Percentiles rank a stretch among this genome's conserved stretches.
Evolutionary conservation across 2,797 vertebrate genomes (phyloP).

Genomic region (Smutsia temminckii): DNA sequence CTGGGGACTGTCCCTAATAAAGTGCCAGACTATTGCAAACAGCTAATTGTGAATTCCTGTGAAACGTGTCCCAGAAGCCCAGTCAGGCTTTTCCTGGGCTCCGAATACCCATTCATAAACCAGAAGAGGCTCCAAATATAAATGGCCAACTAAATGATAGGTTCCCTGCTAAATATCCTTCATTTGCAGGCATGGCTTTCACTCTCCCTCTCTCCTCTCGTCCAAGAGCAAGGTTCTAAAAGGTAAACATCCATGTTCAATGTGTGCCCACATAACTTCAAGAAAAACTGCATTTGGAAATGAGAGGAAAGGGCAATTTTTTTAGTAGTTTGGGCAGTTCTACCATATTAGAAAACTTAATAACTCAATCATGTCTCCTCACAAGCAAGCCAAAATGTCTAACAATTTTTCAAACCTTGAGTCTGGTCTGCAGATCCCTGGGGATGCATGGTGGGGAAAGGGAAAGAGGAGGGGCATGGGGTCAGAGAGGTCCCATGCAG

Average conservation of each 20-base stretch:
- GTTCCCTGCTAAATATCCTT: neutral
- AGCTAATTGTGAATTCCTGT: neutral
- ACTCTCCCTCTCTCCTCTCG: neutral
- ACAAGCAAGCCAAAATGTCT: neutral
- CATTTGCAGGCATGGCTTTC: neutral
- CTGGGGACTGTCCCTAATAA: neutral
- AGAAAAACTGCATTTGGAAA: conserved; percentile 1
- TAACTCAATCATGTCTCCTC: neutral
- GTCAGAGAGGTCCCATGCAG: neutral
- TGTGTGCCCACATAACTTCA: neutral
- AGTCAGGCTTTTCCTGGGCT: neutral
- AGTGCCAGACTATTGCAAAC: neutral
- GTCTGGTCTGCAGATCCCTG: neutral
- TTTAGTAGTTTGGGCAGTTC: neutral
- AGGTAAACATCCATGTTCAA: neutral
- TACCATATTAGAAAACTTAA: neutral
- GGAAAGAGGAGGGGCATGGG: neutral
- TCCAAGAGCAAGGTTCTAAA: conserved; percentile 8
- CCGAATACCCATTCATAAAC: neutral
- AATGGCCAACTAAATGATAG: conserved; percentile 3
- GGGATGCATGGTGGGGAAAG: neutral
- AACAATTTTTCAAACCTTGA: neutral
- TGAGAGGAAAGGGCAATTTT: neutral
- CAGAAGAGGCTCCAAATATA: neutral
- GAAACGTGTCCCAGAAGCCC: neutral